These are phyloP conservation scores for Ametastegia equiseti DNA, from an alignment of 2,888 invertebrate species.

Conservation along the genomic window DNA sequence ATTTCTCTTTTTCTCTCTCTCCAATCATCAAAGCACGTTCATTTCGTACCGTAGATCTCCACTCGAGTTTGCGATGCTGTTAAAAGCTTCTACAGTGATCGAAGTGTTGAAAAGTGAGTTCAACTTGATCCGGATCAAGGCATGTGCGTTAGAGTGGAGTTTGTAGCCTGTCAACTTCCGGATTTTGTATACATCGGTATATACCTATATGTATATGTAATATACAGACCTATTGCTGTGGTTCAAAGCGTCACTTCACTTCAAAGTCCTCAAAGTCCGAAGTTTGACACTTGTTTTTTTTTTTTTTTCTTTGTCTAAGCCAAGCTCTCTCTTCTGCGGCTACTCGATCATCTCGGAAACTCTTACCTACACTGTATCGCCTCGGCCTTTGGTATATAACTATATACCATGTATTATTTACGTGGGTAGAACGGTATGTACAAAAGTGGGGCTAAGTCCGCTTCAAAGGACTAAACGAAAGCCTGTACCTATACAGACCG, in stretches of 20 bases:
- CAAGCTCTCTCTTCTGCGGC: not conserved
- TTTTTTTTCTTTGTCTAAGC: no score
- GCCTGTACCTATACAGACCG: not conserved
- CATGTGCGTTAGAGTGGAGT: not conserved
- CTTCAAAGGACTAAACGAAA: constrained; percentile 1
- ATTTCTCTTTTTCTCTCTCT: not conserved
- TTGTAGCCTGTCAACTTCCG: constrained; percentile 10
- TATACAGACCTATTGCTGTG: not conserved
- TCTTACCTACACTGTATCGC: not conserved
- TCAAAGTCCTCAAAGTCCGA: constrained; percentile 19
- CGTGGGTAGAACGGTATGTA: not conserved
- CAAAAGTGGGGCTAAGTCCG: not conserved
- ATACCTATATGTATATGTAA: no score
- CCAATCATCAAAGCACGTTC: constrained; percentile 4
- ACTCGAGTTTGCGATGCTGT: not conserved
- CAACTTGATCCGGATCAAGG: not conserved
- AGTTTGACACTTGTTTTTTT: constrained; percentile 16
- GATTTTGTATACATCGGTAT: not conserved
- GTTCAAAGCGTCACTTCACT: constrained; percentile 2
- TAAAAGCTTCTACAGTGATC: not conserved
- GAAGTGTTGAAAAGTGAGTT: not conserved
- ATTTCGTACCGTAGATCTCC: constrained; percentile 4
- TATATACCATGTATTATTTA: not conserved
- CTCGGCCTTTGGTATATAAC: no score
- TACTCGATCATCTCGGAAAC: not conserved